Evolutionary conservation across 2,888 invertebrate species (phyloP).

Genomic region (Harpagoxenus sublaevis): DNA sequence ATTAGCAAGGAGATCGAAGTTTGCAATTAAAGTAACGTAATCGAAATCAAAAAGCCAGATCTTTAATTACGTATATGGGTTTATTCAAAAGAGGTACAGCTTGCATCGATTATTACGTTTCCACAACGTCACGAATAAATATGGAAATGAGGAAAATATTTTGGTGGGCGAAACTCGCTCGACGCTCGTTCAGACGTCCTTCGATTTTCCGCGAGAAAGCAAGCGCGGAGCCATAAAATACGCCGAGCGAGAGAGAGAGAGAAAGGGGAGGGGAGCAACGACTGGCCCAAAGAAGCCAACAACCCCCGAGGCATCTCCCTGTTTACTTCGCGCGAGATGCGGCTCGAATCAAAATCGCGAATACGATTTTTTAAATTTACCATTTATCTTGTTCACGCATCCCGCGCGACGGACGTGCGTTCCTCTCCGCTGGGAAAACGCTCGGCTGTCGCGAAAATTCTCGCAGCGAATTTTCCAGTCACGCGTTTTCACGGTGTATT

Average conservation of each 20-base stretch:
- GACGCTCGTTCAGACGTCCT: not conserved
- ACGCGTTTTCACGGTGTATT: not conserved
- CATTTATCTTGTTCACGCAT: not conserved
- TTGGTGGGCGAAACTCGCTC: constrained; percentile 17
- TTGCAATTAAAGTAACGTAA: not conserved
- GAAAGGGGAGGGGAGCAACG: constrained; percentile 13
- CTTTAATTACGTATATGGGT: not conserved
- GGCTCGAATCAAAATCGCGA: not conserved
- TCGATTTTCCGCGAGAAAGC: constrained; percentile 42
- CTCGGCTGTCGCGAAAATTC: not conserved
- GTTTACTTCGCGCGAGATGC: constrained; percentile 14
- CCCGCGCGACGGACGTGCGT: not conserved
- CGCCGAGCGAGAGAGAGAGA: not conserved
- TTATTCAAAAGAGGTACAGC: not conserved
- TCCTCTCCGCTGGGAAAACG: not conserved
- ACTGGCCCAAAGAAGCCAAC: constrained; percentile 47
- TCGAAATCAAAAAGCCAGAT: not conserved
- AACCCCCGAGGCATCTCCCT: constrained; percentile 18
- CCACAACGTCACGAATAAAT: not conserved
- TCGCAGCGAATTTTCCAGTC: constrained; percentile 4
- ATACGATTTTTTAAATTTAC: not conserved
- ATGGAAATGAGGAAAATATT: constrained; percentile 22
- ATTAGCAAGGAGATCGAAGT: not conserved
- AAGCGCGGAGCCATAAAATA: constrained; percentile 30
- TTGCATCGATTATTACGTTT: not conserved